Conservation (phyloP, 2,797 vertebrate species). For the Enteromius paludinosus region DNA sequence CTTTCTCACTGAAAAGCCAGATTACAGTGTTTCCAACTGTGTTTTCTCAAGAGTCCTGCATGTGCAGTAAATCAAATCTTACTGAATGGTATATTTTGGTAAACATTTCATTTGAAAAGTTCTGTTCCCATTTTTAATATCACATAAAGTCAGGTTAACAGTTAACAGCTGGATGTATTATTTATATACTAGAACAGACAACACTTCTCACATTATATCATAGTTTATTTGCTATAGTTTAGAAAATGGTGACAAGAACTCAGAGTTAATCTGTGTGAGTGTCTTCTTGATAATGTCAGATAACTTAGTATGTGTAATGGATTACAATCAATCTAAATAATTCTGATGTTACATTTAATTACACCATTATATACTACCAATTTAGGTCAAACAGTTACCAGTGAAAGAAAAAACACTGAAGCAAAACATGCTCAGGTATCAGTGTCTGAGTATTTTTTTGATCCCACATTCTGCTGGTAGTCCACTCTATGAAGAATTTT, state of each 20-base stretch:
- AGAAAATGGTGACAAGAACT: background rate
- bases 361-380: background rate
- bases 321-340: background rate
- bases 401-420: background rate
- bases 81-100: background rate
- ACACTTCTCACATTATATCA: background rate
- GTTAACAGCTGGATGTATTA: background rate
- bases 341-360: background rate
- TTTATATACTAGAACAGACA: background rate
- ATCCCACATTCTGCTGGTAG: background rate
- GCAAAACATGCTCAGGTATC: background rate
- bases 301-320: background rate
- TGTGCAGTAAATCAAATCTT: background rate
- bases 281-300: background rate
- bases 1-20: constrained; percentile 20
- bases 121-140: background rate
- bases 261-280: background rate
- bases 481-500: background rate
- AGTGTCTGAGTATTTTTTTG: background rate
- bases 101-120: background rate
- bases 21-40: constrained; percentile 23
- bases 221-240: background rate
- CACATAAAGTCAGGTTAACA: background rate
- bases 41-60: background rate
- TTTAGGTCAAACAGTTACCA: background rate